Base-by-base conservation (phyloP, 1,140 invertebrate genomes). In the Heliothis virescens region DNA sequence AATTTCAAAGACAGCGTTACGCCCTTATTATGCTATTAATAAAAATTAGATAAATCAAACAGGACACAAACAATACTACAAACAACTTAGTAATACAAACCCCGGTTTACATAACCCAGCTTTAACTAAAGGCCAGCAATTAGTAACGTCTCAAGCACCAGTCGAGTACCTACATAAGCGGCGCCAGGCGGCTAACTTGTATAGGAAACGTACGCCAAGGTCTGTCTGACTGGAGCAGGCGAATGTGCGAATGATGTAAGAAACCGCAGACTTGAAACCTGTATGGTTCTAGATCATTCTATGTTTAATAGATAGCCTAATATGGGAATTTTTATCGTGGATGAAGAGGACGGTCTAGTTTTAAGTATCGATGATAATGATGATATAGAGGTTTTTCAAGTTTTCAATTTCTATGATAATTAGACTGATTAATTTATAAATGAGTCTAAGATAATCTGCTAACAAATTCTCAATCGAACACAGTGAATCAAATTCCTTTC, bases 181-280 rank as follows among this genome's bases (percentile, higher is more conserved):
- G 72, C 52, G 50, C 69, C 52, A 72, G 4, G 29, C 29, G 21
- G 12, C 3, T 18, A 60, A 47, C 41, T 67, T 76, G 59, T 52
- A 47, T 76, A 79, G 76, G 76, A 69, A 79, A 69, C 41, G n/a
- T 47, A 79, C 52, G 9, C 47, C 76, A 79, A 79, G 76, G 76
- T 71, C 76, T 60, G 15, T 41, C 21, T 16, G 34, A 53, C 52
- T 29, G 29, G 63, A 41, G 67, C 48, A 63, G 9, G 26, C 26
- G 52, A 60, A 53, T 41, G 53, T 7, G 11, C 4, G 11, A 41
- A 65, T 60, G 74, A 76, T 50, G 41, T 53, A 60, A 63, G 59
- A 65, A 34, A 76, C 63, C 57, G 7, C 47, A 65, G 59, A 76
- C 57, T 26, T 65, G 59, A 52, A 57, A 18, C 12, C 29, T 18